Percentiles rank a stretch among this genome's conserved stretches.
These are phyloP conservation scores for Origma solitaria DNA, from an alignment of 2,113 vertebrate species.

Conservation along the genomic window DNA sequence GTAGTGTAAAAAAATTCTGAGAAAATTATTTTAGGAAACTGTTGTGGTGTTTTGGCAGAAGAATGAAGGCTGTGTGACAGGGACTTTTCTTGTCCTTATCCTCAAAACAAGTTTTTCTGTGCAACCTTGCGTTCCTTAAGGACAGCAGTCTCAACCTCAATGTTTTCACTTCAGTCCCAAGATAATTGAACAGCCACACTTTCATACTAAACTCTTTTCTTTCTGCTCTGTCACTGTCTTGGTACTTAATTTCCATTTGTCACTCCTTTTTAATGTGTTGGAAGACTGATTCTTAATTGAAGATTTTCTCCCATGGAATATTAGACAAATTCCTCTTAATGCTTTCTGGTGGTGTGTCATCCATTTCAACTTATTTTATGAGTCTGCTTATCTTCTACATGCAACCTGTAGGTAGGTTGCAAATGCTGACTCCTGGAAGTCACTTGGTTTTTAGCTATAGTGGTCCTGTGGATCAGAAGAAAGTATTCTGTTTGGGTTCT, in stretches of 20 bases:
- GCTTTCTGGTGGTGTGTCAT: neutral
- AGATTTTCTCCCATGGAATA: neutral
- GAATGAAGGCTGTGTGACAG: neutral
- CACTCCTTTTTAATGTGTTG: neutral
- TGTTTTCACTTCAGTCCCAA: neutral
- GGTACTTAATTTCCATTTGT: neutral
- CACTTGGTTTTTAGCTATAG: neutral
- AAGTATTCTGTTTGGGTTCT: neutral
- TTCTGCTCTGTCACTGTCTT: neutral
- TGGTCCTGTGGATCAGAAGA: neutral
- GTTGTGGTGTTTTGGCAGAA: neutral
- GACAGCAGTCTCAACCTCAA: rapidly evolving
- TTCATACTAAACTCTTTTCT: neutral
- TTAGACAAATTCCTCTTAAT: neutral
- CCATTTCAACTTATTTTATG: neutral
- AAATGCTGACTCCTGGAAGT: neutral
- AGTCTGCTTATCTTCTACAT: neutral
- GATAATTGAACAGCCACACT: neutral
- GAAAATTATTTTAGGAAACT: neutral
- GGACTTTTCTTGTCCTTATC: neutral
- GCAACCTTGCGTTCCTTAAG: neutral
- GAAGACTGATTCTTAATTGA: neutral
- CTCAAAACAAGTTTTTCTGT: neutral
- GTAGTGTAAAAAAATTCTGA: neutral
- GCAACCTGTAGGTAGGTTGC: neutral